Evolutionary conservation across 2,888 invertebrate genomes (phyloP).

Genomic region (Hedychridium roseum): DNA sequence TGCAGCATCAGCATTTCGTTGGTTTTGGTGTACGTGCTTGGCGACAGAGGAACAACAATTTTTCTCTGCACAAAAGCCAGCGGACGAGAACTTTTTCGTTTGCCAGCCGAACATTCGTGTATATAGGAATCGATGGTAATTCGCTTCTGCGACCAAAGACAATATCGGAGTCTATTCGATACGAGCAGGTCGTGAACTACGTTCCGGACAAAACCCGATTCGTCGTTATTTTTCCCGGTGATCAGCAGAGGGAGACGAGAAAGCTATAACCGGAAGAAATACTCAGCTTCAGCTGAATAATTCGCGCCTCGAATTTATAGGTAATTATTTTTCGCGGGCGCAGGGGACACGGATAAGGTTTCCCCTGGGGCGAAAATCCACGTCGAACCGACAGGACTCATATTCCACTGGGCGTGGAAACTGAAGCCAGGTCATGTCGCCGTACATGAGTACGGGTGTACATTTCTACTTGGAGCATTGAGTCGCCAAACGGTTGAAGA

Average conservation of each 20-base stretch:
- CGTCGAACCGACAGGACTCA: slow-evolving; percentile 27
- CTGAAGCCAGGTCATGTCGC: slow-evolving; percentile 43
- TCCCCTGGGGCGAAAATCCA: slow-evolving; percentile 34
- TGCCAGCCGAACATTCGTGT: too few relatives aligned
- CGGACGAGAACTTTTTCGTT: too few relatives aligned
- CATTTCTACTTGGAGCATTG: slow-evolving; percentile 27
- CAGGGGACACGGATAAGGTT: slow-evolving; percentile 24
- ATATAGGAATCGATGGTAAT: too few relatives aligned
- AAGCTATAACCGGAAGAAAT: too few relatives aligned
- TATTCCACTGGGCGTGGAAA: slow-evolving; percentile 42
- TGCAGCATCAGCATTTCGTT: too few relatives aligned
- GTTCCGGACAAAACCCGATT: too few relatives aligned
- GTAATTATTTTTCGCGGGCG: slow-evolving; percentile 54
- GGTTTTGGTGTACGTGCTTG: too few relatives aligned
- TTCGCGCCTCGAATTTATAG: slow-evolving; percentile 51
- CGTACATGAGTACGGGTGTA: slow-evolving; percentile 24
- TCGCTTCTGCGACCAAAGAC: slow-evolving; percentile 26
- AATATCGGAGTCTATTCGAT: slow-evolving; percentile 11
- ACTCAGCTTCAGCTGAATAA: too few relatives aligned
- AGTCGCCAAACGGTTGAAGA: background rate
- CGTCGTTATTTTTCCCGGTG: too few relatives aligned
- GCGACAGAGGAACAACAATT: too few relatives aligned
- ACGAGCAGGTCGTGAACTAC: background rate
- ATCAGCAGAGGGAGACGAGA: too few relatives aligned
- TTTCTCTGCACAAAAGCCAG: too few relatives aligned